Evolutionary conservation across 2,113 vertebrate genomes (phyloP), one percentile per base, ranked within the genome.

Genomic region (Esox niger): DNA sequence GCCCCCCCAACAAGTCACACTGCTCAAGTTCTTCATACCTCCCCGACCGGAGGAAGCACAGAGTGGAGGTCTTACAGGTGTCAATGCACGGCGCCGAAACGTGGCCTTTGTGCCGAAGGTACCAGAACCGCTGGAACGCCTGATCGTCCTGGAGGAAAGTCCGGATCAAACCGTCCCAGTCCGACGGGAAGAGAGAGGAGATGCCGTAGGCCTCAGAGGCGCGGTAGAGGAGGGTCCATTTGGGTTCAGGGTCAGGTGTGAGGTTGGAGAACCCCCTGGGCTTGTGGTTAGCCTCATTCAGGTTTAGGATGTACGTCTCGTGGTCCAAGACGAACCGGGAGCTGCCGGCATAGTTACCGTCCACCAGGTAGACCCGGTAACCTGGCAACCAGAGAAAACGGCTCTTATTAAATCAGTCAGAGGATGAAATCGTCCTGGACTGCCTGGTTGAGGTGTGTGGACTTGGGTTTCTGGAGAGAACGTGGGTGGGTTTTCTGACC

Each of bases 111-210:
- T 93, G 90, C 68, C 89, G 80, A 8, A 93, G 88, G 84, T 90
- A 95, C 97, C 97, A 98, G 84, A 96, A 98, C n/a, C 38, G 91
- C 84, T 94, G 92, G 88, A 98, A 98, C 0, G 92, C 79, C 0
- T 0, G 49, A 30, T 92, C 89, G 0, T 98, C 88, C 0, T 60
- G 79, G 62, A 91, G 43, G 68, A 98, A 92, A 11, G 77, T 86
- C 66, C 69, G 82, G 0, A 95, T 49, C 30, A 98, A 88, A n/a
- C 0, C 4, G 2, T 96, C 83, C 86, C 87, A 94, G 83, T 95
- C 88, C 0, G 87, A 60, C 0, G 97, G 95, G 77, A 94, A 93
- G 2, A 90, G 63, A 0, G 62, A 77, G 38, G 91, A 62, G 58
- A 98, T 71, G n/a, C 93, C 88, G 0, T 95, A 97, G 8, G 92